A percentile compares a stretch with the other conserved stretches of the same genome.
Conservation (phyloP, 2,797 vertebrate species). For the Xenentodon cancila region DNA sequence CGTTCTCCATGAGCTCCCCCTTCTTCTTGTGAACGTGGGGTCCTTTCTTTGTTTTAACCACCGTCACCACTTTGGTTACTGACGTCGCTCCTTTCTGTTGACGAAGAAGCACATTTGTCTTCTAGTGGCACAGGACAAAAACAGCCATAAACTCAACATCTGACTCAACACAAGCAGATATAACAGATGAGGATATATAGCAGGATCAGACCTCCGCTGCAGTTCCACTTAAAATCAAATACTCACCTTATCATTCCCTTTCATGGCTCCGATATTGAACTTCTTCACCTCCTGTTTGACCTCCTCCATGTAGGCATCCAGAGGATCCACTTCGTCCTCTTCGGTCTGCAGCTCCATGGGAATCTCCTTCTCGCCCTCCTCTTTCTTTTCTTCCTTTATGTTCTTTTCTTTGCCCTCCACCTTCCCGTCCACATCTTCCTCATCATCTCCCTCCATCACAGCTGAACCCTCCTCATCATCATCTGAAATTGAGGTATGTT, state of each 20-base stretch:
- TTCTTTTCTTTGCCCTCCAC: conserved; percentile 71
- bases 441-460: conserved; percentile 85
- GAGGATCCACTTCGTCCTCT: conserved; percentile 93
- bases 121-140: background rate
- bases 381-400: conserved; percentile 74
- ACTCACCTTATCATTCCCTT: conserved; percentile 94
- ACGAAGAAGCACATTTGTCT: background rate
- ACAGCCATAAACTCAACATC: background rate
- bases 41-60: conserved; percentile 95
- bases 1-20: conserved; percentile 98
- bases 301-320: conserved; percentile 99
- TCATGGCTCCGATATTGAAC: conserved; percentile 96
- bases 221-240: background rate
- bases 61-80: conserved; percentile 94
- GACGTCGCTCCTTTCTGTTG: conserved; percentile 91
- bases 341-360: conserved; percentile 83
- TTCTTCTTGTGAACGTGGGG: conserved; percentile 93
- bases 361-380: conserved; percentile 80
- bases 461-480: conserved; percentile 85
- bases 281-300: conserved; percentile 99
- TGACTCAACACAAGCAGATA: background rate
- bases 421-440: conserved; percentile 64
- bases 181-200: background rate
- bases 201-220: too few species aligned
- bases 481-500: conserved; percentile 74